Conservation (phyloP, 2,888 invertebrate genomes). For the Ceriagrion tenellum region DNA sequence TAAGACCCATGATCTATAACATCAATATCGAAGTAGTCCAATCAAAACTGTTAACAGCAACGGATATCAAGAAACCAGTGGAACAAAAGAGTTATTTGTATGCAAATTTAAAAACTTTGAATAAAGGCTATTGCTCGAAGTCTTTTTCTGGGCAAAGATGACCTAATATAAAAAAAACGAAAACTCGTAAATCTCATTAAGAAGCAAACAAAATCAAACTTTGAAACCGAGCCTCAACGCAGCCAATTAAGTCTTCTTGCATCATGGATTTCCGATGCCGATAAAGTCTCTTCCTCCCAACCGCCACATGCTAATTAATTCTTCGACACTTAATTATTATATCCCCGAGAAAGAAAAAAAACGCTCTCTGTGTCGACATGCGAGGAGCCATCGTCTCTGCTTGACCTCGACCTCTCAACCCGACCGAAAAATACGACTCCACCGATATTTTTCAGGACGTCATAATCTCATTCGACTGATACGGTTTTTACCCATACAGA, state of each 20-base stretch:
- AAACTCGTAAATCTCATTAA: conserved; percentile 24
- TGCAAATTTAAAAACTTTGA: background rate
- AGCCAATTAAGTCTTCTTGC: conserved; percentile 24
- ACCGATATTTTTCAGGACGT: conserved; percentile 6
- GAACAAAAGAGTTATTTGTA: background rate
- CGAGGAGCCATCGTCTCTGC: background rate
- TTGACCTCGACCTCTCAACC: conserved; percentile 18
- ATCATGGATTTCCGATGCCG: background rate
- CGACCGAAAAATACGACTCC: conserved; percentile 29
- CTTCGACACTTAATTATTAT: conserved; percentile 22
- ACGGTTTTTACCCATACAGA: background rate
- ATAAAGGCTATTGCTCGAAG: background rate
- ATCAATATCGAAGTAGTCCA: background rate
- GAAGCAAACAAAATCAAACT: background rate
- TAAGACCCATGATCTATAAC: no score
- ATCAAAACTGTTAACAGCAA: background rate
- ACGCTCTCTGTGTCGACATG: background rate
- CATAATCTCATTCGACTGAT: background rate
- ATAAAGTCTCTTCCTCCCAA: background rate
- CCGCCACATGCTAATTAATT: background rate
- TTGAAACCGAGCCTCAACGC: conserved; percentile 7
- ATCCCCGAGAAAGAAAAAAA: background rate
- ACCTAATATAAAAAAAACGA: background rate
- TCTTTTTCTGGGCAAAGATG: background rate
- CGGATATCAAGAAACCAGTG: background rate